Percentiles rank a stretch among this genome's conserved stretches.
Conservation (phyloP, 2,888 invertebrate species). For the Busseola fusca region DNA sequence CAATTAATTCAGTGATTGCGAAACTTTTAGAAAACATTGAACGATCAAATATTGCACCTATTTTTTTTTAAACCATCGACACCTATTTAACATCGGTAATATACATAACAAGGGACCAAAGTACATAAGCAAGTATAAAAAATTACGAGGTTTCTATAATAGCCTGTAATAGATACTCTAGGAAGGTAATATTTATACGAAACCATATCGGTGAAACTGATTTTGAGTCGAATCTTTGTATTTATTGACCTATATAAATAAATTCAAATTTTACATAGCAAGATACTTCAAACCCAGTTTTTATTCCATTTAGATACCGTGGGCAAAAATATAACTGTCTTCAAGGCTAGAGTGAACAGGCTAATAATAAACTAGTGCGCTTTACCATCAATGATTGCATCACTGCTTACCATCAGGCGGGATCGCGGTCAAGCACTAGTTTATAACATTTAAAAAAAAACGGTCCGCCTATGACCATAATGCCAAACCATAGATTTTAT, state of each 20-base stretch:
- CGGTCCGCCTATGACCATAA: not conserved
- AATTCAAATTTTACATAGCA: not conserved
- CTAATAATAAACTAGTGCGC: no score
- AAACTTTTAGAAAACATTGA: slow-evolving; percentile 17
- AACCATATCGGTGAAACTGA: not conserved
- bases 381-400: no score
- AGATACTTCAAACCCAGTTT: not conserved
- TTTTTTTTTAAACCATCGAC: not conserved
- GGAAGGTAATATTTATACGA: not conserved
- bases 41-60: not conserved
- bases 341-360: no score
- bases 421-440: no score
- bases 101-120: not conserved
- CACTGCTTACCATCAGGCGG: no score
- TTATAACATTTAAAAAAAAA: no score
- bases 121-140: not conserved
- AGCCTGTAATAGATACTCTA: not conserved
- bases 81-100: not conserved
- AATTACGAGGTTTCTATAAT: not conserved
- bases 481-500: slow-evolving; percentile 1
- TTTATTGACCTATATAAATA: not conserved
- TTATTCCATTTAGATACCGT: not conserved
- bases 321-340: not conserved
- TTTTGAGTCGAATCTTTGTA: not conserved
- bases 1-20: not conserved